Evolutionary conservation across 2,888 invertebrate species (phyloP).

Genomic region (Scaptodrosophila latifasciaeformis): DNA sequence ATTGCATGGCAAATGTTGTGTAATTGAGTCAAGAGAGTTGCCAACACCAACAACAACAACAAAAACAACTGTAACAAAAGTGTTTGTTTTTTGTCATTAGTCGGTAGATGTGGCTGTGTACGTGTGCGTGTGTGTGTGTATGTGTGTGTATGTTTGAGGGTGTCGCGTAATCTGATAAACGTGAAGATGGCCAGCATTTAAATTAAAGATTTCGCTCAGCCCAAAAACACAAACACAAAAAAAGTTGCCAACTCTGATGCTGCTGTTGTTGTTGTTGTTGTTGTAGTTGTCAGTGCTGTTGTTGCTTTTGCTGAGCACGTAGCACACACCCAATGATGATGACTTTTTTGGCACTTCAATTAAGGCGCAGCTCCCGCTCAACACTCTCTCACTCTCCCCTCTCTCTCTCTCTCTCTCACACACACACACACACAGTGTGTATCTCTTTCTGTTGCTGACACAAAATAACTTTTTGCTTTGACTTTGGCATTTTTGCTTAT

Average conservation of each 20-base stretch:
- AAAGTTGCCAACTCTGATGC: slow-evolving; percentile 45
- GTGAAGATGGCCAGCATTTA: slow-evolving; percentile 64
- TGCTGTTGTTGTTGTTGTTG: slow-evolving; percentile 12
- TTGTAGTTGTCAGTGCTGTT: slow-evolving; percentile 5
- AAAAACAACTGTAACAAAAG: slow-evolving; percentile 25
- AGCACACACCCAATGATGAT: slow-evolving; percentile 7
- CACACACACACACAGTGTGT: too few relatives aligned
- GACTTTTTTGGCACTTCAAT: slow-evolving; percentile 52
- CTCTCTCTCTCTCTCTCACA: too few relatives aligned
- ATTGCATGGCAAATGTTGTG: slow-evolving; percentile 55
- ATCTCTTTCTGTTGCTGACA: too few relatives aligned
- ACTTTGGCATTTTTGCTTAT: too few relatives aligned
- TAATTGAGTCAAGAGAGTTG: slow-evolving; percentile 51
- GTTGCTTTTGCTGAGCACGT: slow-evolving; percentile 13
- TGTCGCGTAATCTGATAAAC: slow-evolving; percentile 59
- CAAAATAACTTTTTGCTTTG: too few relatives aligned
- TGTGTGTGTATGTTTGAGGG: slow-evolving; percentile 25
- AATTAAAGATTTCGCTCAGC: slow-evolving; percentile 62
- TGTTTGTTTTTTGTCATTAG: background rate
- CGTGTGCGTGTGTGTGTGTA: slow-evolving; percentile 8
- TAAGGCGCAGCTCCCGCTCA: slow-evolving; percentile 41
- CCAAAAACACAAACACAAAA: slow-evolving; percentile 36
- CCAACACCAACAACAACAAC: too few relatives aligned
- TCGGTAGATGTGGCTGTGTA: slow-evolving; percentile 5
- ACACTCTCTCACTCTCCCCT: too few relatives aligned